Evolutionary conservation across 1,140 invertebrate genomes (phyloP), one percentile per base, ranked within the genome.

Genomic region (Xylocopa sonorina): DNA sequence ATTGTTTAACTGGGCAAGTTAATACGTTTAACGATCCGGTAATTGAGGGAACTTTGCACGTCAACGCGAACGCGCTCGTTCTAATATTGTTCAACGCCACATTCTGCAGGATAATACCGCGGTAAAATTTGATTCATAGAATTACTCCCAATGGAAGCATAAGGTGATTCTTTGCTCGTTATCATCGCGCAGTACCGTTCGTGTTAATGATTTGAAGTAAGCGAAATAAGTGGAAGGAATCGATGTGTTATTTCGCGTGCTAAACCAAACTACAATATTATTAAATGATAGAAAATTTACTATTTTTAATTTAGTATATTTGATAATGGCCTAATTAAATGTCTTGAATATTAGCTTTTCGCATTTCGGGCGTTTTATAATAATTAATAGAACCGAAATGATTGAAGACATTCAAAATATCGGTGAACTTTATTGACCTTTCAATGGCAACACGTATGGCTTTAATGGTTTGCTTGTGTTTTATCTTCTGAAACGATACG

Each of bases 1-100:
- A 90, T 89, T 89, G 81, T 87, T 88, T 85, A 89, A 88, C 81
- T 84, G 50, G 66, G 38, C 74, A 67, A 55, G 83, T 81, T 83
- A 85, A 85, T 88, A 78, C 81, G 62, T 81, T 88, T 85, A 87
- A 84, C 85, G 67, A 76, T 53, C 60, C 62, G 82, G 62, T 88
- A 89, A 88, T 89, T 89, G 83, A 85, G 66, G 77, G 69, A 84
- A 87, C 50, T 85, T 87, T 83, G 73, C 81, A 72, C 68, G 51
- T 50, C 53, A 18, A 64, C 60, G 74, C 21, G 77, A 80, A 83
- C 21, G 21, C 24, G 53, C 2, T 75, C 21, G 60, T 71, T 79
- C 32, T 67, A 32, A 51, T 72, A 66, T 76, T 14, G 41, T 72
- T 51, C 32, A 16, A 60, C 64, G 0, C 6, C 3, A 5, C 24